Evolutionary conservation across 2,888 invertebrate genomes (phyloP), one percentile per base, ranked within the genome.

Genomic region (Hylaea fasciaria): DNA sequence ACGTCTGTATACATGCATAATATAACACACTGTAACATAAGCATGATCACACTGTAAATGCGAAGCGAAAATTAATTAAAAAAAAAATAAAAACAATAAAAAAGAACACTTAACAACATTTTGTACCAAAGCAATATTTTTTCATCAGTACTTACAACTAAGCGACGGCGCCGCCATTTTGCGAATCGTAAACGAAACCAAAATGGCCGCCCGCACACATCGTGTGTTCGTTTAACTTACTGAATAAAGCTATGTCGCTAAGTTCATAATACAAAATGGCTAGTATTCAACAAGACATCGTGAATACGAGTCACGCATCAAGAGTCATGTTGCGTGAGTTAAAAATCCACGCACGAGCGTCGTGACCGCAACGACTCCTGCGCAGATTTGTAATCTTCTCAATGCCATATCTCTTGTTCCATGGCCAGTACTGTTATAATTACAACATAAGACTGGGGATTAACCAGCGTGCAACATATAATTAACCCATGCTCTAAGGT

Each of bases 21-120:
- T n/a, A 85, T 78, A 85, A 55, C 52, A 91, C 86, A 89, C 89
- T 88, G 86, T 87, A 90, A 89, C 85, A 85, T 85, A 91, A 91
- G 91, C 91, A 89, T 86, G 85, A 84, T 82, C 88, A 91, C 87
- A 87, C 88, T 84, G 83, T 89, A 91, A 91, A 92, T 91, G 91
- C 91, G 82, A 91, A 91, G 92, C 92, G 78, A 86, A 87, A 70
- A 64, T 53, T 61, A 70, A 68, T 60, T 41, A 75, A 81, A 80
- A 82, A 75, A 76, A 82, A 81, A 80, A 81, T 41, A 0, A 12
- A 81, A 83, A 22, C 22, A 22, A 76, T 76, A 80, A 81, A 84
- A 72, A 80, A 84, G 85, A 59, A 65, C 70, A 70, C 66, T 65
- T 63, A 70, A 68, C 82, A 87, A 85, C 81, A 82, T 86, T 22